These are phyloP conservation scores for Medauroidea extradentata DNA, from an alignment of 1,140 invertebrate species.

Conservation along the genomic window DNA sequence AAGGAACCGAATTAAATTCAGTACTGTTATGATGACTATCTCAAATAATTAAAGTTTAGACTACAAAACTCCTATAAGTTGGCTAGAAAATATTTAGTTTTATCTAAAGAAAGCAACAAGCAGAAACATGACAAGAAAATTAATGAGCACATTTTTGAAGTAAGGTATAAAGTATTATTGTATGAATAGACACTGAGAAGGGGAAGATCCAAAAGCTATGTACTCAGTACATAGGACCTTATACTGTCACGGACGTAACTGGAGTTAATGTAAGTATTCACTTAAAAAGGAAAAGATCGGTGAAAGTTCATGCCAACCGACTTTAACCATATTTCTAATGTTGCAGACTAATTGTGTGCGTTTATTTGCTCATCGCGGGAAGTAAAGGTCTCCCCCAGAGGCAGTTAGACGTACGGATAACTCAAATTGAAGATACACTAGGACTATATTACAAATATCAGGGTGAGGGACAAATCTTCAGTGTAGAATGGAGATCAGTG, in stretches of 20 bases:
- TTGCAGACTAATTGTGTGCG: too few relatives aligned
- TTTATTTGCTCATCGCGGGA: neutral
- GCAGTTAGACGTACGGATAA: neutral
- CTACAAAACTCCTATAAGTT: neutral
- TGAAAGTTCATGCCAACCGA: neutral
- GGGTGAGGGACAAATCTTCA: neutral
- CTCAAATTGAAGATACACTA: neutral
- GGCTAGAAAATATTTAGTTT: neutral
- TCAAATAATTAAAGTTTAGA: neutral
- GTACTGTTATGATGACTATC: slow-evolving; percentile 7
- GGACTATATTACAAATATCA: neutral
- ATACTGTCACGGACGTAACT: neutral
- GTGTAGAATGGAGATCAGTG: neutral
- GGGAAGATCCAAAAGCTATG: neutral
- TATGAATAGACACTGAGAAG: neutral
- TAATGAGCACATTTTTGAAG: neutral
- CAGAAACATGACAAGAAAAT: too few relatives aligned
- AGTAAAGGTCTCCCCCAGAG: neutral
- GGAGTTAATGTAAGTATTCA: neutral
- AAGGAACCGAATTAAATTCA: neutral
- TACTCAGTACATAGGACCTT: neutral
- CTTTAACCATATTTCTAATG: neutral
- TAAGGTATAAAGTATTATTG: neutral
- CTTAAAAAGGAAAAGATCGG: neutral
- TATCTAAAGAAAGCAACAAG: too few relatives aligned